phyloP scores from a whole-genome alignment of 2,888 invertebrate genomes.

The Agrochola lota region DNA sequence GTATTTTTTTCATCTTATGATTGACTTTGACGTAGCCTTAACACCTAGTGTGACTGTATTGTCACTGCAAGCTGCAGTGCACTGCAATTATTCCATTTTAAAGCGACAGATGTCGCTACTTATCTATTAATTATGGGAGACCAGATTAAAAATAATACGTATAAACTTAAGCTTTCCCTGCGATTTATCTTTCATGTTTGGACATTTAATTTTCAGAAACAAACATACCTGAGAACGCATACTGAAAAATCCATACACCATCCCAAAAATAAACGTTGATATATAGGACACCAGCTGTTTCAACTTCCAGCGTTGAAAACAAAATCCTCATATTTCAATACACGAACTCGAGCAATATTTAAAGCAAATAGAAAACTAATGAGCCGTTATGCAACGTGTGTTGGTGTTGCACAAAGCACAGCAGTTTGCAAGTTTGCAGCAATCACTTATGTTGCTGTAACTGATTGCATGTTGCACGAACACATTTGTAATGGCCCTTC shows the following conservation, averaged over 20 bases:
- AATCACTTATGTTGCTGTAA: constrained; percentile 82
- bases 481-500: constrained; percentile 74
- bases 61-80: not conserved
- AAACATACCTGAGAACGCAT: constrained; percentile 6
- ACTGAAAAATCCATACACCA: not conserved
- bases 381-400: constrained; percentile 69
- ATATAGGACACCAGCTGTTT: constrained; percentile 47
- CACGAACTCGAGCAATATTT: constrained; percentile 51
- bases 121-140: not conserved
- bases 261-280: constrained; percentile 38
- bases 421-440: constrained; percentile 80
- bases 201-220: not conserved
- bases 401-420: constrained; percentile 70
- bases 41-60: not conserved
- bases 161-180: too few relatives aligned
- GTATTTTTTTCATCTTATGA: not conserved
- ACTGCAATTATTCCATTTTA: not conserved
- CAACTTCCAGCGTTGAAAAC: constrained; percentile 40
- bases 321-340: constrained; percentile 59
- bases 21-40: not conserved
- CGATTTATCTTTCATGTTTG: constrained; percentile 10
- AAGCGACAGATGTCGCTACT: constrained; percentile 17
- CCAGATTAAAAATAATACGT: not conserved
- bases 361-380: constrained; percentile 77
- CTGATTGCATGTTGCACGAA: constrained; percentile 83